Conservation (phyloP, 2,888 invertebrate species). For the Trissolcus japonicus region DNA sequence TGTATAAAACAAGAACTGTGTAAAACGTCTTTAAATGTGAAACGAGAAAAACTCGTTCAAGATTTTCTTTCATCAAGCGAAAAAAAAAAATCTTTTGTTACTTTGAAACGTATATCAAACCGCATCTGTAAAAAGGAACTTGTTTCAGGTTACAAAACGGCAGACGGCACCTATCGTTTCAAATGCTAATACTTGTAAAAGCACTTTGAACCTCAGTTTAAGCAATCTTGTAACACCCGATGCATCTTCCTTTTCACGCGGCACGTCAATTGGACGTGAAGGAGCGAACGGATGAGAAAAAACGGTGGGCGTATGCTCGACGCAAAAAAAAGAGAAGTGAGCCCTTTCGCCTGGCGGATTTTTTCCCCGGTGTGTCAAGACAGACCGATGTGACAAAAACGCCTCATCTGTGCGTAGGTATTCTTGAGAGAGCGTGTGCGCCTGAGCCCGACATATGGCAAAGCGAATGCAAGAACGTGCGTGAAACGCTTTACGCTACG, state of each 20-base stretch:
- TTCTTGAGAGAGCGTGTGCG: conserved; percentile 40
- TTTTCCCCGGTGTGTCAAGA: conserved; percentile 39
- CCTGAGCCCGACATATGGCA: conserved; percentile 48
- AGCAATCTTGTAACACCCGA: conserved; percentile 45
- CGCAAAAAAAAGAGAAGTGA: conserved; percentile 17
- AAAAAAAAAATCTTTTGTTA: conserved; percentile 1
- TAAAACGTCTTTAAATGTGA: too few species aligned
- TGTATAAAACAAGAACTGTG: too few species aligned
- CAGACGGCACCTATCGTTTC: conserved; percentile 19
- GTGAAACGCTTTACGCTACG: conserved; percentile 38
- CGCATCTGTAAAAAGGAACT: conserved; percentile 3
- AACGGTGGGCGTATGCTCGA: conserved; percentile 8
- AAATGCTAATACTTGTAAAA: conserved; percentile 46
- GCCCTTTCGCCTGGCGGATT: conserved; percentile 28
- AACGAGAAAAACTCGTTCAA: too few species aligned
- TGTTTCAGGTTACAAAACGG: conserved; percentile 23
- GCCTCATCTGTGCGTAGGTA: conserved; percentile 41
- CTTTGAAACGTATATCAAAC: conserved; percentile 4
- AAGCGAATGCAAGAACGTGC: conserved; percentile 53
- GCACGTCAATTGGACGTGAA: conserved; percentile 44
- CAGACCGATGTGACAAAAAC: conserved; percentile 44
- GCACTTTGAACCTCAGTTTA: conserved; percentile 36
- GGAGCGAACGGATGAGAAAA: conserved; percentile 29
- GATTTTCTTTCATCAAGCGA: background rate
- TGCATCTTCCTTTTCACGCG: conserved; percentile 39